Evolutionary conservation across 2,113 vertebrate genomes (phyloP).

Genomic region (Python bivittatus): DNA sequence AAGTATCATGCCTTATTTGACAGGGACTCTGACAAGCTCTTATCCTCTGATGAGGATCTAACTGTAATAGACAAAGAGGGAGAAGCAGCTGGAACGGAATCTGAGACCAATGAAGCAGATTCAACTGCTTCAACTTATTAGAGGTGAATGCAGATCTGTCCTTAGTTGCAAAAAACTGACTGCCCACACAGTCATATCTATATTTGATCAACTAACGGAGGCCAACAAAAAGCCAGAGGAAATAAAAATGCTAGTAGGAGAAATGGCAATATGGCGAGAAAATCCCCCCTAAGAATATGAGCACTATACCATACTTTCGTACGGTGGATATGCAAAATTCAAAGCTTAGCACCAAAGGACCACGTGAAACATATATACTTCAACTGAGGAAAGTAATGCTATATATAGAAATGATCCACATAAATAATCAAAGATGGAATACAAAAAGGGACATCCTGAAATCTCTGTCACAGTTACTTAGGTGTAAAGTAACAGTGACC

Average conservation of each 20-base stretch:
- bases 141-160: neutral
- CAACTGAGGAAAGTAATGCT: neutral
- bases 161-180: neutral
- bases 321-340: neutral
- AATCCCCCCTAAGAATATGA: neutral
- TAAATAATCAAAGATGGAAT: neutral
- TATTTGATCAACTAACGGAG: neutral
- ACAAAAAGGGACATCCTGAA: neutral
- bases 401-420: neutral
- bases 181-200: neutral
- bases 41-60: too few species aligned
- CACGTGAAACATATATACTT: neutral
- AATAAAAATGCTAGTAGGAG: neutral
- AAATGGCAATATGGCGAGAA: neutral
- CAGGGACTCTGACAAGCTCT: too few species aligned
- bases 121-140: neutral
- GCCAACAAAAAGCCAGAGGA: neutral
- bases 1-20: too few species aligned
- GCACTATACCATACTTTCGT: neutral
- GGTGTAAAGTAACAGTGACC: neutral
- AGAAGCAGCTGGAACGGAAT: neutral
- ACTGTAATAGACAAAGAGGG: too few species aligned
- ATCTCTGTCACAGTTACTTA: neutral
- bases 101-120: neutral
- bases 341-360: neutral